Conservation (phyloP, 2,888 invertebrate species). For the Megalurothrips usitatus region DNA sequence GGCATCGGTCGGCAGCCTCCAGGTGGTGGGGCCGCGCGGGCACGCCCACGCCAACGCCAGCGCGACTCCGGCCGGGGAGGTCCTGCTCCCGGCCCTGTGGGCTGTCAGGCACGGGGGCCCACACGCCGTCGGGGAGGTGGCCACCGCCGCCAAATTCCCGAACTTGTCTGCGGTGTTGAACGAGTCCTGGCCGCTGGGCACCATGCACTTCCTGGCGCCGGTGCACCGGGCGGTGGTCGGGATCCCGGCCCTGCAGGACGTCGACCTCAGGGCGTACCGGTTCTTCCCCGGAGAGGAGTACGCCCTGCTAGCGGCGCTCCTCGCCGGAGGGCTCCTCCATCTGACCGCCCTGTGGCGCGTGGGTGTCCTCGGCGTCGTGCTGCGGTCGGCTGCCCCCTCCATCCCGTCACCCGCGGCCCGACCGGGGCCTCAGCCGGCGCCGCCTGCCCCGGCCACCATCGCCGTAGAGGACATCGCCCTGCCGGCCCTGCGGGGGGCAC, state of each 20-base stretch:
- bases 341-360: too few relatives aligned
- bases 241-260: not conserved
- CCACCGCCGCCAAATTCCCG: not conserved
- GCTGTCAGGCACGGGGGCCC: not conserved
- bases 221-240: not conserved
- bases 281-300: not conserved
- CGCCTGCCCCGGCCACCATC: too few relatives aligned
- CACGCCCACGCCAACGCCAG: not conserved
- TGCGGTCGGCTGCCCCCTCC: too few relatives aligned
- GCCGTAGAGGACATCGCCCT: too few relatives aligned
- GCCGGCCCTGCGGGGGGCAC: too few relatives aligned
- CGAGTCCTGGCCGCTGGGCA: not conserved
- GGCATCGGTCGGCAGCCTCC: not conserved
- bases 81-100: not conserved
- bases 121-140: not conserved
- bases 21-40: not conserved
- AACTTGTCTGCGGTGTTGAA: not conserved
- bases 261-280: not conserved
- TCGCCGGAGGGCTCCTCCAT: too few relatives aligned
- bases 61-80: not conserved
- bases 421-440: too few relatives aligned
- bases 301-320: too few relatives aligned
- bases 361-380: too few relatives aligned
- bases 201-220: not conserved
- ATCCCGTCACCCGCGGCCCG: too few relatives aligned